Evolutionary conservation across 1,140 invertebrate genomes (phyloP).

Genomic region (Micrasema minimum): DNA sequence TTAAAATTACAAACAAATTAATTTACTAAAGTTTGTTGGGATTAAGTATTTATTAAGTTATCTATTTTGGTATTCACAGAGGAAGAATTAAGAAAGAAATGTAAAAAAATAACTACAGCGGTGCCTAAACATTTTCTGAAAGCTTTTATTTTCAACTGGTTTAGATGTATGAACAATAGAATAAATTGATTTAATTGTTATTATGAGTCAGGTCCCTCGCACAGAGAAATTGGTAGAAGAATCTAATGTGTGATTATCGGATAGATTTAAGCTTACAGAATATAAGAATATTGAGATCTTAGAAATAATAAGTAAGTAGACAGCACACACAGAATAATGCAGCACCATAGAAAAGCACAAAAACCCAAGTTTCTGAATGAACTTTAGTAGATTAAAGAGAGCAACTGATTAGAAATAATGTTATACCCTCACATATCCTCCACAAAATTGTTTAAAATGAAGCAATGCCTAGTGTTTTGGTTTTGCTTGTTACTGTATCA

Average conservation of each 20-base stretch:
- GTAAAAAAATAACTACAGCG: neutral
- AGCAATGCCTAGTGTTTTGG: neutral
- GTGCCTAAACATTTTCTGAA: too few species aligned
- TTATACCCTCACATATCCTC: constrained; percentile 28
- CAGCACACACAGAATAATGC: constrained; percentile 11
- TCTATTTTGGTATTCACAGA: constrained; percentile 26
- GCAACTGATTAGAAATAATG: neutral
- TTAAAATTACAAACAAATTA: constrained; percentile 38
- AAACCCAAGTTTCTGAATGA: neutral
- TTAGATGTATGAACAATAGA: neutral
- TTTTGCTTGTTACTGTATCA: constrained; percentile 7
- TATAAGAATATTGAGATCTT: constrained; percentile 1
- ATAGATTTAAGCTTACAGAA: neutral
- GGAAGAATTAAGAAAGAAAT: constrained; percentile 25
- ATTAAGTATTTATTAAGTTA: constrained; percentile 31
- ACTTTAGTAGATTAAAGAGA: neutral
- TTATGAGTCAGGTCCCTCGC: neutral
- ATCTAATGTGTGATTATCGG: neutral
- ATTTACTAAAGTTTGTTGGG: constrained; percentile 29
- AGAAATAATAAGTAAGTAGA: constrained; percentile 19
- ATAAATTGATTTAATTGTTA: neutral
- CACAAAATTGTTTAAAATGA: constrained; percentile 4
- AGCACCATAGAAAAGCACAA: constrained; percentile 31
- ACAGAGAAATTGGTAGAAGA: neutral
- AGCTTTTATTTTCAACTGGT: neutral